A percentile compares a stretch with the other conserved stretches of the same genome.
phyloP scores from a whole-genome alignment of 2,888 invertebrate species.

The Mylabris sibirica region DNA sequence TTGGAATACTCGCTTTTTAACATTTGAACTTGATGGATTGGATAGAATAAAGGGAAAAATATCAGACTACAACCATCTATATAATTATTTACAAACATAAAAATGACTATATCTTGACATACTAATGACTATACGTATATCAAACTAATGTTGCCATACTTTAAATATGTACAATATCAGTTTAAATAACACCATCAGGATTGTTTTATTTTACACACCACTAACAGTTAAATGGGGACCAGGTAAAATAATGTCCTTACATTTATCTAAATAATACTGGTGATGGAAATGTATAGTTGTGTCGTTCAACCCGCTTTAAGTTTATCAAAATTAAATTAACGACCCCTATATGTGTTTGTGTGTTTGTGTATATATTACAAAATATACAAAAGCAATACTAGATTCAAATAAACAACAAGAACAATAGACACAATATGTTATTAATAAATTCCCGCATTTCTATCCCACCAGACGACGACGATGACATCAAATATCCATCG shows the following conservation, averaged over 20 bases:
- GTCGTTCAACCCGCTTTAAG: constrained; percentile 15
- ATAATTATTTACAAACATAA: constrained; percentile 17
- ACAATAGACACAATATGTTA: neutral
- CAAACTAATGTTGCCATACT: constrained; percentile 13
- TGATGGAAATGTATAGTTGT: constrained; percentile 16
- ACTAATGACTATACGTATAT: constrained; percentile 15
- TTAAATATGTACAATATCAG: constrained; percentile 13
- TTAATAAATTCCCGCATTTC: neutral
- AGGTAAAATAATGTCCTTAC: constrained; percentile 14
- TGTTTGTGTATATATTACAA: constrained; percentile 32
- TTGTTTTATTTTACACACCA: constrained; percentile 19
- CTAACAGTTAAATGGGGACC: constrained; percentile 12
- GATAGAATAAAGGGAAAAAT: neutral
- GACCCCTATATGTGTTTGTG: neutral
- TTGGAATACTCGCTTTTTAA: neutral
- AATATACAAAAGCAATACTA: constrained; percentile 5
- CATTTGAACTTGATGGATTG: neutral
- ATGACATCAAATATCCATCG: constrained; percentile 40
- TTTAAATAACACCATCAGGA: constrained; percentile 14
- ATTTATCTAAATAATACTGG: constrained; percentile 29
- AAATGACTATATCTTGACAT: constrained; percentile 13
- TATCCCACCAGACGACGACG: constrained; percentile 9
- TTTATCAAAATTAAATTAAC: constrained; percentile 21
- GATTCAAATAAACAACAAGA: constrained; percentile 26
- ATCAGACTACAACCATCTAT: neutral